phyloP scores from a whole-genome alignment of 2,797 vertebrate species.

The Catamblyrhynchus diadema region DNA sequence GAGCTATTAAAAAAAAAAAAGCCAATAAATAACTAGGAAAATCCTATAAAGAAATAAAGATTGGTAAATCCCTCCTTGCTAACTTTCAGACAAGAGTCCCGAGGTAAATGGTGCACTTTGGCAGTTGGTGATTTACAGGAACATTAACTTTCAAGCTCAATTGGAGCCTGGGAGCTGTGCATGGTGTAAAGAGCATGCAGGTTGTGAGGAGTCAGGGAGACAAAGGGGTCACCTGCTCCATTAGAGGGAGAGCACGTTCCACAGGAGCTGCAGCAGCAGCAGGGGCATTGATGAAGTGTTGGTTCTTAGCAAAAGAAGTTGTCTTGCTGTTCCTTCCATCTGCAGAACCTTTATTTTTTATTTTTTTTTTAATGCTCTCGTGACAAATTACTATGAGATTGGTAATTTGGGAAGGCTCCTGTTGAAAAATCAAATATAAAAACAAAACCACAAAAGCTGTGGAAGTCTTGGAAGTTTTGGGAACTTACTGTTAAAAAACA shows the following conservation, averaged over 20 bases:
- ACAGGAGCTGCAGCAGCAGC: neutral
- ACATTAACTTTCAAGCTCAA: conserved; percentile 48
- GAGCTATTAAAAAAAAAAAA: neutral
- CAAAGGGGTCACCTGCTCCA: neutral
- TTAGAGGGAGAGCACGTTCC: neutral
- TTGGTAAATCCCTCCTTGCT: neutral
- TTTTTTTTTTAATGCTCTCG: neutral
- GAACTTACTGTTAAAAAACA: neutral
- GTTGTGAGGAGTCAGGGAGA: neutral
- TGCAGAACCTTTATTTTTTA: neutral
- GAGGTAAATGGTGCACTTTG: conserved; percentile 32
- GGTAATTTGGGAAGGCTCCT: neutral
- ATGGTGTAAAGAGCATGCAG: neutral
- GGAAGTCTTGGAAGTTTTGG: neutral
- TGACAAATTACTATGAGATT: neutral
- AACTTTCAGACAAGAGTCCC: neutral
- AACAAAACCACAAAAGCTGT: neutral
- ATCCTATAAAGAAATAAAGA: neutral
- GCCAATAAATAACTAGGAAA: neutral
- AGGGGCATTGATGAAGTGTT: neutral
- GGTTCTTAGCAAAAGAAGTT: neutral
- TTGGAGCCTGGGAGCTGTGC: conserved; percentile 9
- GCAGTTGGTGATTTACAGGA: conserved; percentile 59
- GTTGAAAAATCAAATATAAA: neutral
- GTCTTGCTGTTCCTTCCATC: neutral